These are phyloP conservation scores for Chymomyza amoena DNA, from an alignment of 2,888 invertebrate genomes.

Conservation along the genomic window DNA sequence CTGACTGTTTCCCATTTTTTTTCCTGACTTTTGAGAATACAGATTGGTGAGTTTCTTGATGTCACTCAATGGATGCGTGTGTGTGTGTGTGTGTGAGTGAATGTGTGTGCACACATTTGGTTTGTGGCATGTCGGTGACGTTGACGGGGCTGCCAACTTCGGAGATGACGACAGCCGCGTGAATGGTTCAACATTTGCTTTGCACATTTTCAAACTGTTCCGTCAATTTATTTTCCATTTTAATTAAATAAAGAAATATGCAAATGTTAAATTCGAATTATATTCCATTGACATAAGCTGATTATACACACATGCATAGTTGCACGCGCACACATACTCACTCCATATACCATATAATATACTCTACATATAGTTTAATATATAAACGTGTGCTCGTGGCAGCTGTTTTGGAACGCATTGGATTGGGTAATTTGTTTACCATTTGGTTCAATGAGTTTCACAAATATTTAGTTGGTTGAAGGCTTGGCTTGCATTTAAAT, in stretches of 20 bases:
- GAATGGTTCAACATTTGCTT: slow-evolving; percentile 29
- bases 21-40: slow-evolving; percentile 26
- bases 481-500: not conserved
- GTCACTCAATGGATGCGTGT: slow-evolving; percentile 50
- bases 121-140: slow-evolving; percentile 28
- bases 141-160: slow-evolving; percentile 9
- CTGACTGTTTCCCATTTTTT: slow-evolving; percentile 30
- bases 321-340: not conserved
- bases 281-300: not conserved
- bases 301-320: not conserved
- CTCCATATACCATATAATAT: not conserved
- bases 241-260: slow-evolving; percentile 67
- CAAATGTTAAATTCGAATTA: slow-evolving; percentile 33
- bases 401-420: not conserved
- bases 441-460: not conserved
- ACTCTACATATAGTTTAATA: too few species aligned
- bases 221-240: slow-evolving; percentile 61
- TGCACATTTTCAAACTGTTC: slow-evolving; percentile 50
- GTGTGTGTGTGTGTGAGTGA: slow-evolving; percentile 25
- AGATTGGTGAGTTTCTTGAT: slow-evolving; percentile 35
- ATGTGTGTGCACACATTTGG: not conserved
- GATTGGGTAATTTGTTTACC: not conserved
- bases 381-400: not conserved
- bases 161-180: not conserved
- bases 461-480: not conserved